Evolutionary conservation across 1,140 invertebrate genomes (phyloP), one percentile per base, ranked within the genome.

Genomic region (Drosophila lini): DNA sequence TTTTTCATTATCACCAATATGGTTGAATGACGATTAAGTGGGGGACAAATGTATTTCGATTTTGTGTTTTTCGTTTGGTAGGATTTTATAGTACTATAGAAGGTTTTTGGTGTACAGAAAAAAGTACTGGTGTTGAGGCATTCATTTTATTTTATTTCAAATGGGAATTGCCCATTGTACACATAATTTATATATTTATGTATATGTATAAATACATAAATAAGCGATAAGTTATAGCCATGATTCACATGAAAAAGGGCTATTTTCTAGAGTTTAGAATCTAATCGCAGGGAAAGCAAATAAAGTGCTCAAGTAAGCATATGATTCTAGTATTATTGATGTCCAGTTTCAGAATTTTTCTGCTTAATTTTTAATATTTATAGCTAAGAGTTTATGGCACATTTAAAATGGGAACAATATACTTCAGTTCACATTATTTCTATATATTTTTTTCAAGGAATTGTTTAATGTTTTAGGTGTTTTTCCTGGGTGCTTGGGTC

Each of bases 1-100:
- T 48, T 59, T 68, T 58, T 41, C 38, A 69, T 64, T 65, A 73
- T 60, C 56, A 55, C 22, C 44, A 65, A 50, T 53, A 36, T 59
- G 34, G 10, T n/a, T 31, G 40, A 59, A 56, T 48, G 31, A 28
- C 64, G 64, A 70, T 61, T 71, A 65, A 62, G 25, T 16, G 31
- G n/a, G 3, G 19, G 31, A 13, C 22, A 34, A 41, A 45, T 63
- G 28, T 36, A 22, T 45, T 52, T 45, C 13, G 25, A 32, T 40
- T 45, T 32, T 22, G 16, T 15, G 11, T 36, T 53, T 53, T 36
- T 36, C 32, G 11, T 64, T 63, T 31, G 57, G 61, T 10, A 19
- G 32, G 55, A 31, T 63, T 60, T 59, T 53, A 61, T 60, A 36
- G 4, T 22, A 19, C 36, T 58, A 6, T 62, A 58, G 34, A 22